A percentile compares a stretch with the other conserved stretches of the same genome.
Evolutionary conservation across 2,888 invertebrate genomes (phyloP).

Genomic region (Philaethria dido): DNA sequence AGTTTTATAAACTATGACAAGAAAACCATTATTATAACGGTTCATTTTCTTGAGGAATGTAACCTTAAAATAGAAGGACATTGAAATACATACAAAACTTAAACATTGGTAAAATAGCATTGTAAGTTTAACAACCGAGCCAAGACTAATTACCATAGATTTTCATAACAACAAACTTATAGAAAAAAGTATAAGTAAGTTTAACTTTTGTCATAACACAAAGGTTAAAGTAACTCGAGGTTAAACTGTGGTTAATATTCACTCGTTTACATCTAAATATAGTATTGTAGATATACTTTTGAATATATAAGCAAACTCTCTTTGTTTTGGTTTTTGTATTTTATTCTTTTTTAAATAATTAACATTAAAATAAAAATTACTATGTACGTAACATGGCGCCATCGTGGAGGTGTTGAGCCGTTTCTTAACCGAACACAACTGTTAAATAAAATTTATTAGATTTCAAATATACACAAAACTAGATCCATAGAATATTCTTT

Average conservation of each 20-base stretch:
- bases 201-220: neutral
- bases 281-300: conserved; percentile 15
- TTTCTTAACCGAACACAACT: too few species aligned
- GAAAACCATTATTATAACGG: too few species aligned
- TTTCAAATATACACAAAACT: too few species aligned
- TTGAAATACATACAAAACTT: conserved; percentile 17
- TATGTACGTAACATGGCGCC: too few species aligned
- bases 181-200: neutral
- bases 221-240: conserved; percentile 8
- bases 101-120: conserved; percentile 1
- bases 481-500: too few species aligned
- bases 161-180: conserved; percentile 1
- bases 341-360: too few species aligned
- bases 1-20: too few species aligned
- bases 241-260: conserved; percentile 1
- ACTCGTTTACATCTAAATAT: neutral
- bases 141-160: neutral
- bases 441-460: too few species aligned
- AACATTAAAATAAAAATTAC: too few species aligned
- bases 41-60: too few species aligned
- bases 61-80: neutral
- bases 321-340: neutral
- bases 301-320: neutral
- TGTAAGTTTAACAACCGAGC: conserved; percentile 6
- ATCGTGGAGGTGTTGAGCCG: too few species aligned